Evolutionary conservation across 2,888 invertebrate species (phyloP), one percentile per base, ranked within the genome.

Genomic region (Morpho helenor): DNA sequence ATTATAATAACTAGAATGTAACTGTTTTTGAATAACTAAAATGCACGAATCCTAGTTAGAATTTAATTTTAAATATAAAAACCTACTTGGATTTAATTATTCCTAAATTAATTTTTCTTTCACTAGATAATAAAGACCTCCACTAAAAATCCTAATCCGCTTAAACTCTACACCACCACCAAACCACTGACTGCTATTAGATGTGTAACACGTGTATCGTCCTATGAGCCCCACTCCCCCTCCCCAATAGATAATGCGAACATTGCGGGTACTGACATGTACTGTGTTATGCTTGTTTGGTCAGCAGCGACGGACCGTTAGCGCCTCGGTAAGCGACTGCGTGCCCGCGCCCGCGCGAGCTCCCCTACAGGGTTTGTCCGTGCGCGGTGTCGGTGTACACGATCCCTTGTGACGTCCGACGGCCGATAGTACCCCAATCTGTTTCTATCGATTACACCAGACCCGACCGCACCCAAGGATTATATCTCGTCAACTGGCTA

Each of bases 291-390:
- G 87, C 88, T 90, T 89, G 87, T 88, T 87, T 87, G 89, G 87
- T 87, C 89, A 87, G 89, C 89, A 87, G 89, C 89, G 78, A 87
- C 88, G 89, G 89, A 87, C 85, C 88, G 88, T 82, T 88, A 90
- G 88, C 83, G 77, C 82, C 85, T 87, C 86, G 89, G 89, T 90
- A 90, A 90, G 89, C 87, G 82, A 82, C 76, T 76, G 74, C 77
- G 84, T 80, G 77, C 76, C 80, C 76, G 82, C 77, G 76, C 82
- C 76, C 82, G 79, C 77, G 78, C 82, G 78, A 68, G 74, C 80
- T 76, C 75, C 77, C 77, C 71, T 65, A 67, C 64, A 57, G 80
- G 81, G 82, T 74, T 75, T 72, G 79, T 76, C 71, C 79, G 83
- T 75, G 82, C 79, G 82, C 79, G 84, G 82, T 74, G 80, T 76